phyloP scores from a whole-genome alignment of 1,140 invertebrate species.

The Magallana angulata region DNA sequence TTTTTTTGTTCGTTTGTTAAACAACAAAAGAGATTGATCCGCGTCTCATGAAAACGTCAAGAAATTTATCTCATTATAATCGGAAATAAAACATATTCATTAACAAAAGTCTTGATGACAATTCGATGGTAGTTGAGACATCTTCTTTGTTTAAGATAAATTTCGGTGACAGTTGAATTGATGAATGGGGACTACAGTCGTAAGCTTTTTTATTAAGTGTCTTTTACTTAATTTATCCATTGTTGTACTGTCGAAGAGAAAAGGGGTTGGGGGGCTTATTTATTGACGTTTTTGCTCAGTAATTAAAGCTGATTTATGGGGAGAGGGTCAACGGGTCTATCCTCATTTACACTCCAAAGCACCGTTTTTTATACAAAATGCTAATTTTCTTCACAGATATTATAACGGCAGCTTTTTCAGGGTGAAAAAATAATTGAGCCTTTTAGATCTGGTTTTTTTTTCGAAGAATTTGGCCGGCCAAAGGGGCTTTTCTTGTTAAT shows the following conservation, averaged over 20 bases:
- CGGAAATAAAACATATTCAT: neutral
- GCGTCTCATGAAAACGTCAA: neutral
- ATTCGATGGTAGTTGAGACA: neutral
- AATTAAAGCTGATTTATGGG: conserved; percentile 15
- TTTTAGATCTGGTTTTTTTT: neutral
- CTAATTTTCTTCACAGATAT: neutral
- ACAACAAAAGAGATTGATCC: too few relatives aligned
- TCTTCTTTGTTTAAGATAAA: conserved; percentile 14
- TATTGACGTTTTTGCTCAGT: neutral
- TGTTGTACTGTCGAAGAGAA: neutral
- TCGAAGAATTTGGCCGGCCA: neutral
- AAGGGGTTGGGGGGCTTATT: neutral
- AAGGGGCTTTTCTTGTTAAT: too few relatives aligned
- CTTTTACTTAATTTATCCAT: conserved; percentile 9
- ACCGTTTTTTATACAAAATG: neutral
- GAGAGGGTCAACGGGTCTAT: neutral
- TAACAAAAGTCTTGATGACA: conserved; percentile 14
- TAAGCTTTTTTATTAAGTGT: conserved; percentile 6
- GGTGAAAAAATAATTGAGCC: neutral
- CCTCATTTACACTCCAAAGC: conserved; percentile 23
- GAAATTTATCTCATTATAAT: neutral
- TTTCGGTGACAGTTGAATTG: conserved; percentile 4
- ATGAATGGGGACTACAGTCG: neutral
- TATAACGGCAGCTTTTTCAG: neutral
- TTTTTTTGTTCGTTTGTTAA: neutral